These are phyloP conservation scores for Trissolcus japonicus DNA, from an alignment of 2,888 invertebrate genomes.

Conservation along the genomic window DNA sequence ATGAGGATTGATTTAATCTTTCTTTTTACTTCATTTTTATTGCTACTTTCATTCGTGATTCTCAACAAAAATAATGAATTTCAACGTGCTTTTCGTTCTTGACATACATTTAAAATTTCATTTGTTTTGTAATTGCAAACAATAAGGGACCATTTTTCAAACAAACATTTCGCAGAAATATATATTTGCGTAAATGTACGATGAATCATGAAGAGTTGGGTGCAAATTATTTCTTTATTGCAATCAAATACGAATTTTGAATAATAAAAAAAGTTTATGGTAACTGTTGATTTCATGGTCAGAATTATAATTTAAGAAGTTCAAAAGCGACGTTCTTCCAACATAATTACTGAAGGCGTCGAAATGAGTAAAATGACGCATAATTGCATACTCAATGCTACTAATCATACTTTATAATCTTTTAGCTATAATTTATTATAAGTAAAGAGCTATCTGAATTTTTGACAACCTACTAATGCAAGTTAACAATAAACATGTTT, in stretches of 20 bases:
- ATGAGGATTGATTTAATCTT: constrained; percentile 25
- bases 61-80: constrained; percentile 10
- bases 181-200: too few relatives aligned
- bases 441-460: not conserved
- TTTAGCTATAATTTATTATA: not conserved
- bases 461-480: too few relatives aligned
- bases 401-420: not conserved
- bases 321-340: too few relatives aligned
- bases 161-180: not conserved
- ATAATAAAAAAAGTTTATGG: too few relatives aligned
- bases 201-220: too few relatives aligned
- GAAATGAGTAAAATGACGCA: not conserved
- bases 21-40: constrained; percentile 13
- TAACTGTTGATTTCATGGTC: too few relatives aligned
- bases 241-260: too few relatives aligned
- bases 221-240: too few relatives aligned
- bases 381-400: not conserved
- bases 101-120: constrained; percentile 21
- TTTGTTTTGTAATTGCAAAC: constrained; percentile 4
- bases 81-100: constrained; percentile 18
- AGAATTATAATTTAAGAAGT: too few relatives aligned
- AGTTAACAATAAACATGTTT: too few relatives aligned
- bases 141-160: constrained; percentile 1
- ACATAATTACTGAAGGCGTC: too few relatives aligned
- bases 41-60: constrained; percentile 1